phyloP scores from a whole-genome alignment of 2,797 vertebrate species.

The Eupleurogrammus muticus region DNA sequence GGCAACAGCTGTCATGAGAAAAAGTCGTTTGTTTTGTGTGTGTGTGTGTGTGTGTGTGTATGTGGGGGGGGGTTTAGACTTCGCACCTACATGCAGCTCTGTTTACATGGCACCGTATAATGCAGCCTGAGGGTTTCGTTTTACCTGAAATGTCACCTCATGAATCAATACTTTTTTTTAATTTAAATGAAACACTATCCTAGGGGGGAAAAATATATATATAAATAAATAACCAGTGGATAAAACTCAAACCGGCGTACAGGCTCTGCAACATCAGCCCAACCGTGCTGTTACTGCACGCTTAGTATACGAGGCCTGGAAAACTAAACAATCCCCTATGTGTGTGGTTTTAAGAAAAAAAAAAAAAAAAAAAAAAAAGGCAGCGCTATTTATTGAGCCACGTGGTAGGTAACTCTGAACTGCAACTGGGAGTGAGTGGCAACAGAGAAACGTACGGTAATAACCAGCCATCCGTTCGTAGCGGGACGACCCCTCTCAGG shows the following conservation, averaged over 20 bases:
- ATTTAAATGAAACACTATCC: background rate
- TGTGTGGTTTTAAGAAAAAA: background rate
- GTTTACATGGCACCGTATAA: background rate
- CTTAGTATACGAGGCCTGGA: background rate
- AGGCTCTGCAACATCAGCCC: background rate
- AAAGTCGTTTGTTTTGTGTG: background rate
- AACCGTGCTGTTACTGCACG: background rate
- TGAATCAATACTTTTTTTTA: background rate
- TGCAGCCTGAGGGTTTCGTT: background rate
- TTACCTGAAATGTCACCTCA: background rate
- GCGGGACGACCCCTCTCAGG: background rate
- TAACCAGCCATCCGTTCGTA: background rate
- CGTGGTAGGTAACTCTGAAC: too few relatives aligned
- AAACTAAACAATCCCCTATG: background rate
- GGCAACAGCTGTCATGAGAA: constrained; percentile 10
- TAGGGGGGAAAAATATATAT: too few relatives aligned
- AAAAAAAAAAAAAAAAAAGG: too few relatives aligned
- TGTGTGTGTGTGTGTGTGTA: too few relatives aligned
- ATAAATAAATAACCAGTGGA: too few relatives aligned
- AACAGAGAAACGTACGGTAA: background rate
- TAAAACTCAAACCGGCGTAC: background rate
- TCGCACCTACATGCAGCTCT: background rate
- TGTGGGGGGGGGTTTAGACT: background rate
- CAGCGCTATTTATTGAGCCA: background rate
- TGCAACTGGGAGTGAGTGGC: too few relatives aligned